Conservation (phyloP, 2,888 invertebrate species). For the Rugalucina vietnamica region DNA sequence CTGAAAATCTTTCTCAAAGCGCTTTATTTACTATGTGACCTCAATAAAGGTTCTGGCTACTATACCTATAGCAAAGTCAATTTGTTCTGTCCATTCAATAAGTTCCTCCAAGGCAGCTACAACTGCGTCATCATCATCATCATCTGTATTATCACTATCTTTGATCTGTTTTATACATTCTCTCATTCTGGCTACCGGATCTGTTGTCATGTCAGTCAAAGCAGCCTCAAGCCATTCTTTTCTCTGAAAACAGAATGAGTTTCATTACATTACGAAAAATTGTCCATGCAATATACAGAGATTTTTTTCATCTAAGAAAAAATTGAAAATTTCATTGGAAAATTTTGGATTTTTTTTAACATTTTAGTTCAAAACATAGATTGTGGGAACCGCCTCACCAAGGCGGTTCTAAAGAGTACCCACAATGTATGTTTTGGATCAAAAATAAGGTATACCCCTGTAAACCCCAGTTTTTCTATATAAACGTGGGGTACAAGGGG, state of each 20-base stretch:
- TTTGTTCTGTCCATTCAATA: slow-evolving; percentile 89
- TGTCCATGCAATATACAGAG: background rate
- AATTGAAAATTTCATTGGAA: no score
- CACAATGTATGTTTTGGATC: no score
- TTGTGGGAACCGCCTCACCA: no score
- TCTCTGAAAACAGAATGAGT: slow-evolving; percentile 86
- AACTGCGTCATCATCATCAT: slow-evolving; percentile 85
- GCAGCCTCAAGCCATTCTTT: slow-evolving; percentile 90
- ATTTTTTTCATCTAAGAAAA: background rate
- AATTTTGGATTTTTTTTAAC: no score
- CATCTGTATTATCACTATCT: slow-evolving; percentile 77
- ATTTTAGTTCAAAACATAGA: no score
- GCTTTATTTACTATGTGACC: no score
- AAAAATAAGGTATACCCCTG: no score
- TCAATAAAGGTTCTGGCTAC: no score
- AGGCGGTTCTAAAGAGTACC: no score
- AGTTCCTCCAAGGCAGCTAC: slow-evolving; percentile 89
- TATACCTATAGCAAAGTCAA: slow-evolving; percentile 92
- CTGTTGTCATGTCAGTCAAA: slow-evolving; percentile 89
- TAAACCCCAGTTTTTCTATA: no score
- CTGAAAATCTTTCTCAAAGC: no score
- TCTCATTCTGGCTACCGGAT: slow-evolving; percentile 88
- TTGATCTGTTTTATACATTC: slow-evolving; percentile 87
- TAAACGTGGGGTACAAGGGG: no score
- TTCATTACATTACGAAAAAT: background rate